Percentiles rank a stretch among this genome's conserved stretches.
Conservation (phyloP, 2,113 vertebrate genomes). For the Callospermophilus lateralis region DNA sequence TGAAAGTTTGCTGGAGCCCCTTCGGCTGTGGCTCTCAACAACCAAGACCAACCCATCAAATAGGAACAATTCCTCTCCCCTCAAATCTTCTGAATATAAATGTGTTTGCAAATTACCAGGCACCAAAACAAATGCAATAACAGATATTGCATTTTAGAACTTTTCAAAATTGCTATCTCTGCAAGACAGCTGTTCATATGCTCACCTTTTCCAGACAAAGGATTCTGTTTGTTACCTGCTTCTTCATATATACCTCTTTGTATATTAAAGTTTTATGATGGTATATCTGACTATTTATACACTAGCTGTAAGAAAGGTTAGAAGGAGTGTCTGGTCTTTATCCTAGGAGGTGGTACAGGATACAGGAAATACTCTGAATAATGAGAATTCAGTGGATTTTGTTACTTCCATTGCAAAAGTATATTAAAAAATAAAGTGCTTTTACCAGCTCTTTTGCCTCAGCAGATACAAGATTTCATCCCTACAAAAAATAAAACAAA, state of each 20-base stretch:
- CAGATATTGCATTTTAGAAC: neutral
- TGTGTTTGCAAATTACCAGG: neutral
- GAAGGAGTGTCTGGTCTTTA: constrained; percentile 26
- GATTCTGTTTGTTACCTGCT: neutral
- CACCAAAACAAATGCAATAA: neutral
- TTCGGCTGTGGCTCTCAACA: too few relatives aligned
- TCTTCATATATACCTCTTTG: neutral
- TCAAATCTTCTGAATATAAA: neutral
- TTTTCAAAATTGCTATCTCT: neutral
- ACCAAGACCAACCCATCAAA: neutral
- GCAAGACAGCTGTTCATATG: neutral
- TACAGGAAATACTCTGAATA: neutral
- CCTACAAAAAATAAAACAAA: neutral
- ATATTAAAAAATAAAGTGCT: neutral
- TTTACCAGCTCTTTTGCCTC: neutral
- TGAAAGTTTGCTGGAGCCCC: too few relatives aligned
- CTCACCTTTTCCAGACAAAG: neutral
- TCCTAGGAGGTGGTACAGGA: neutral
- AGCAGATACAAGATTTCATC: neutral
- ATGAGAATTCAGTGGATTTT: neutral
- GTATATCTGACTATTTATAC: neutral
- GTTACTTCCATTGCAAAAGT: neutral
- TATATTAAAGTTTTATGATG: neutral
- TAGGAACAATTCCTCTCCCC: neutral
- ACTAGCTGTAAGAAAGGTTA: neutral